phyloP scores from a whole-genome alignment of 2,888 invertebrate species.

The Cacoxenus indagator region DNA sequence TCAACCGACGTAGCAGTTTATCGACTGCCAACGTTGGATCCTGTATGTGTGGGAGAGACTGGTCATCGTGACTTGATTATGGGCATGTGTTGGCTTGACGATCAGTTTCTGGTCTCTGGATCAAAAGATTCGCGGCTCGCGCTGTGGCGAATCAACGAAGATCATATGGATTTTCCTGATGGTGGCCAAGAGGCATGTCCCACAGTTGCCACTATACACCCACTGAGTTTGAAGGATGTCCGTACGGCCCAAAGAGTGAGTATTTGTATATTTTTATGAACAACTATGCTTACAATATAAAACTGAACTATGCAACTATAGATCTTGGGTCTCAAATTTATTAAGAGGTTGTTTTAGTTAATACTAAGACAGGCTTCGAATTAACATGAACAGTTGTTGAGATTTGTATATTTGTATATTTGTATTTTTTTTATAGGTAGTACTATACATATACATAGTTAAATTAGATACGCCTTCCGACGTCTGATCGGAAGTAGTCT shows the following conservation, averaged over 20 bases:
- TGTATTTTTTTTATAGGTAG: neutral
- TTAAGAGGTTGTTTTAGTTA: too few relatives aligned
- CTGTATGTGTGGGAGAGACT: constrained; percentile 90
- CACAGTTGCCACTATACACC: constrained; percentile 74
- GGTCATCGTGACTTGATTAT: constrained; percentile 91
- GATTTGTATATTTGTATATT: too few relatives aligned
- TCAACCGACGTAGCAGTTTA: constrained; percentile 92
- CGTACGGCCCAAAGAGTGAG: constrained; percentile 78
- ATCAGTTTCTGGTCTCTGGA: constrained; percentile 94
- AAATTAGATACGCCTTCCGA: too few relatives aligned
- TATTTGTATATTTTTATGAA: neutral
- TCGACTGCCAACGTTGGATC: constrained; percentile 92
- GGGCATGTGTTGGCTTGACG: constrained; percentile 96
- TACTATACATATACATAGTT: too few relatives aligned
- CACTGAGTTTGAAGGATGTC: constrained; percentile 83
- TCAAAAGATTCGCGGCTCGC: constrained; percentile 93
- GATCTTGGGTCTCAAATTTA: too few relatives aligned
- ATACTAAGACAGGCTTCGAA: too few relatives aligned
- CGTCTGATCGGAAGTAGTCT: too few relatives aligned
- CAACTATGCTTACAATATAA: neutral
- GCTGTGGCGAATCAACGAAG: constrained; percentile 84
- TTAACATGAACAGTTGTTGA: too few relatives aligned
- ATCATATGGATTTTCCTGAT: constrained; percentile 68
- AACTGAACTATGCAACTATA: too few relatives aligned
- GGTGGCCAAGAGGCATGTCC: constrained; percentile 69